Evolutionary conservation across 1,140 invertebrate genomes (phyloP).

Genomic region (Procambarus virginalis): DNA sequence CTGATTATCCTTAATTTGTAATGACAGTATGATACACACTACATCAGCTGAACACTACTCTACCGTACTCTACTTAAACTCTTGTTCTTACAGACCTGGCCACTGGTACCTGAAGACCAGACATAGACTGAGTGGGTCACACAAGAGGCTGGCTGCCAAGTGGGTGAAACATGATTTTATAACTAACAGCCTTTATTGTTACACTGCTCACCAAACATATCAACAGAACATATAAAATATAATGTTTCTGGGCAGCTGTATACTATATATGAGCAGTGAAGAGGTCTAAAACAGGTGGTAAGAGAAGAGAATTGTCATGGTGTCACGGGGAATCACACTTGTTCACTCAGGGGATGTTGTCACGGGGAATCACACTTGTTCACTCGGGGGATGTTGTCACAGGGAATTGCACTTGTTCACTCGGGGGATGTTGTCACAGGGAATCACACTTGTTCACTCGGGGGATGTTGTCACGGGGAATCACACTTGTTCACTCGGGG

Average conservation of each 20-base stretch:
- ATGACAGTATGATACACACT: conserved; percentile 28
- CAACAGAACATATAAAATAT: conserved; percentile 28
- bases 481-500: too few species aligned
- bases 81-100: conserved; percentile 44
- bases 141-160: conserved; percentile 46
- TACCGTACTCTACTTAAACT: conserved; percentile 29
- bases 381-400: too few species aligned
- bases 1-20: conserved; percentile 28
- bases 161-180: conserved; percentile 48
- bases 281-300: background rate
- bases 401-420: too few species aligned
- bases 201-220: conserved; percentile 18
- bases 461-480: too few species aligned
- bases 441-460: too few species aligned
- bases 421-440: too few species aligned
- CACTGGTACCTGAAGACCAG: conserved; percentile 37
- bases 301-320: background rate
- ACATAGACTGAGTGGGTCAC: conserved; percentile 43
- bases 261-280: conserved; percentile 19
- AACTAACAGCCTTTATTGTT: conserved; percentile 37
- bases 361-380: too few species aligned
- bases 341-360: background rate
- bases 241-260: conserved; percentile 8
- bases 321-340: background rate
- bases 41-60: conserved; percentile 32